These are phyloP conservation scores for Zophobas morio DNA, from an alignment of 1,140 invertebrate genomes.

Conservation along the genomic window DNA sequence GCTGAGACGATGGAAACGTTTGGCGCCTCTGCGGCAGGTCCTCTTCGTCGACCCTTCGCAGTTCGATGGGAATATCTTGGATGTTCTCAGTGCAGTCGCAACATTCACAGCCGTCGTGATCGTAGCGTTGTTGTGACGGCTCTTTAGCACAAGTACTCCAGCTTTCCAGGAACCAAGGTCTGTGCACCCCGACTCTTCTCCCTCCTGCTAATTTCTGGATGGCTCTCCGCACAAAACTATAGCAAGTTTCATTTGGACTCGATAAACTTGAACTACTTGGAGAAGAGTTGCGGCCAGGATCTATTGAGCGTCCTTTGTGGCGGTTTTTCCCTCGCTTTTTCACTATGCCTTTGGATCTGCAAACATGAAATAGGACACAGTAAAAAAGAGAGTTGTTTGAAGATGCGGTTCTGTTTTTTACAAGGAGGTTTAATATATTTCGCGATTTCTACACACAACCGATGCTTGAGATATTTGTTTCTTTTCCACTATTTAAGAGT, in stretches of 20 bases:
- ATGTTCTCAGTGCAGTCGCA: constrained; percentile 75
- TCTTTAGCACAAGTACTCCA: constrained; percentile 78
- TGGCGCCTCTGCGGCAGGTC: constrained; percentile 70
- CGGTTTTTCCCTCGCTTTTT: constrained; percentile 64
- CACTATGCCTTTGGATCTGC: constrained; percentile 49
- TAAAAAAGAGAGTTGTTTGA: constrained; percentile 9
- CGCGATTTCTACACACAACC: too few relatives aligned
- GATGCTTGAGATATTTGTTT: too few relatives aligned
- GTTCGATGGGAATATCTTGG: constrained; percentile 89
- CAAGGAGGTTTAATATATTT: too few relatives aligned
- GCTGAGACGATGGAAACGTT: constrained; percentile 70
- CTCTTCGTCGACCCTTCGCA: constrained; percentile 87
- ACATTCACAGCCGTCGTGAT: constrained; percentile 72
- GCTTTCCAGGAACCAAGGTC: constrained; percentile 86
- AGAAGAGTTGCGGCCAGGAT: constrained; percentile 74
- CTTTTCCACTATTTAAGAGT: too few relatives aligned
- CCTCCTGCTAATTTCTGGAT: constrained; percentile 88
- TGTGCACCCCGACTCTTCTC: constrained; percentile 70
- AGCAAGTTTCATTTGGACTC: constrained; percentile 93
- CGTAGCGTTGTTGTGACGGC: constrained; percentile 67
- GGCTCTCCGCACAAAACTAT: constrained; percentile 91
- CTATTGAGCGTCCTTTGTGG: constrained; percentile 74
- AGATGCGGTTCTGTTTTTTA: not conserved
- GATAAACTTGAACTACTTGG: constrained; percentile 88
- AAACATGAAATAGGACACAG: constrained; percentile 23